Evolutionary conservation across 1,140 invertebrate genomes (phyloP).

Genomic region (Temnothorax nylanderi): DNA sequence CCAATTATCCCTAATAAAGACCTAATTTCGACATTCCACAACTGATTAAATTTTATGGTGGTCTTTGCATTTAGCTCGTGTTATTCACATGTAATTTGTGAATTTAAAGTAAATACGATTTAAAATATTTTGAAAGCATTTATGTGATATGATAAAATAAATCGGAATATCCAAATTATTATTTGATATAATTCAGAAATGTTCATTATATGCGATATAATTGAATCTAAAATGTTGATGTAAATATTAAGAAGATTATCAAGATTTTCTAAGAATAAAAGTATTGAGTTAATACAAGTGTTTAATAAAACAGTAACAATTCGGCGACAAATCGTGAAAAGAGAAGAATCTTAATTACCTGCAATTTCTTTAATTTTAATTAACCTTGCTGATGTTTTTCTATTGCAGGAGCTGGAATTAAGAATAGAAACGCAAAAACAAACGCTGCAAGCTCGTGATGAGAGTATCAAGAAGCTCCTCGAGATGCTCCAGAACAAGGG

Average conservation of each 20-base stretch:
- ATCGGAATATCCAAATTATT: background rate
- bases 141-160: background rate
- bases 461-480: constrained; percentile 99
- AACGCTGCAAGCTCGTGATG: constrained; percentile 97
- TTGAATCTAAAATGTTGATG: background rate
- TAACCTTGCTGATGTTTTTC: constrained; percentile 55
- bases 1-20: constrained; percentile 1
- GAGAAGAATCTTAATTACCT: background rate
- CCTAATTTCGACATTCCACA: background rate
- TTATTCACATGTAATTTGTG: background rate
- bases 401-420: constrained; percentile 94
- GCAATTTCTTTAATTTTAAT: background rate
- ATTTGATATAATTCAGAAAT: background rate
- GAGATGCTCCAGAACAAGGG: constrained; percentile 99
- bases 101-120: background rate
- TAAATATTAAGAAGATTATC: background rate
- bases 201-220: background rate
- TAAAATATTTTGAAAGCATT: background rate
- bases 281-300: background rate
- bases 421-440: constrained; percentile 99
- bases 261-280: background rate
- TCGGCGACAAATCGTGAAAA: background rate
- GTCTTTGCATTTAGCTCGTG: background rate
- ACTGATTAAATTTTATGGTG: constrained; percentile 3
- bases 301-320: background rate